Evolutionary conservation across 2,113 vertebrate species (phyloP).

Genomic region (Mastomys natalensis): DNA sequence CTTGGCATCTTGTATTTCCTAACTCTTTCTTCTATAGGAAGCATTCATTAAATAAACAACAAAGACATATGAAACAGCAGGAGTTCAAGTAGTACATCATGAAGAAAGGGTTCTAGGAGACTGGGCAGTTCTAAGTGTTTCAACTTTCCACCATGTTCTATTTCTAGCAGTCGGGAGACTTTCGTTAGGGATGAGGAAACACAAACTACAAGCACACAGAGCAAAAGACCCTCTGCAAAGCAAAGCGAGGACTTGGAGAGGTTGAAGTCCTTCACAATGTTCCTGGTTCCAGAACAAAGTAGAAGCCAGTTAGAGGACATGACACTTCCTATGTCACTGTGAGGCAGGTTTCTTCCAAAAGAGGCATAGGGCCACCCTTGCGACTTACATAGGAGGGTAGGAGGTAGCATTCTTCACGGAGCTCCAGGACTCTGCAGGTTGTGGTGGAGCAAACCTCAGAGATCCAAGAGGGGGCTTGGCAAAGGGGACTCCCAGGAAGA

Average conservation of each 20-base stretch:
- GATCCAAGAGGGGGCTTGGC: background rate
- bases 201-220: background rate
- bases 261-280: too few species aligned
- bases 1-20: background rate
- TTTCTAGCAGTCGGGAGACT: background rate
- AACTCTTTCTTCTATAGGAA: background rate
- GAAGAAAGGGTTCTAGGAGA: background rate
- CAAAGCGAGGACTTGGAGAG: too few species aligned
- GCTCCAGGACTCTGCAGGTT: background rate
- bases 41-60: background rate
- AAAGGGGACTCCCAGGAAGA: slow-evolving; percentile 28
- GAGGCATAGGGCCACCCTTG: too few species aligned
- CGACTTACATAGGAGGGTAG: slow-evolving; percentile 86
- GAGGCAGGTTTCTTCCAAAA: background rate
- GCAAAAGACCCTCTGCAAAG: background rate
- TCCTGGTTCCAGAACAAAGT: background rate
- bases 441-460: background rate
- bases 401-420: background rate
- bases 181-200: background rate
- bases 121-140: background rate
- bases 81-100: background rate
- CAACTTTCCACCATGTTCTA: background rate
- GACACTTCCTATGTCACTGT: rapidly evolving
- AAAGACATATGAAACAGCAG: background rate
- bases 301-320: rapidly evolving